Base-by-base conservation (phyloP, 2,797 vertebrate species). In the Zalophus californianus region DNA sequence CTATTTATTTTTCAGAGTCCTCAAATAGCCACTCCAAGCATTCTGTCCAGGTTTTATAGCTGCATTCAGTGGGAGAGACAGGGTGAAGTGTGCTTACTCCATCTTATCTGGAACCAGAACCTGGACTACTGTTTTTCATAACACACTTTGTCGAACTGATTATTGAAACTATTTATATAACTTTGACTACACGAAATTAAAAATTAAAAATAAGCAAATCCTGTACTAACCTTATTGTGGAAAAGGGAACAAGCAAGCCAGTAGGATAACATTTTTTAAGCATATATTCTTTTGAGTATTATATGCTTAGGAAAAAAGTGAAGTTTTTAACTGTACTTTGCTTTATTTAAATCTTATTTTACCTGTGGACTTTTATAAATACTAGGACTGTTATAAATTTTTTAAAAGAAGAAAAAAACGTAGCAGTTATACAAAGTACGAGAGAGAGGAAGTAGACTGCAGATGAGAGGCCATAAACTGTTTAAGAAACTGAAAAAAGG, bases 1-100 rank as follows among this genome's bases (percentile, higher is more conserved):
- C 94, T 86, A 96, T 95, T 96, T 96, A 97, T 78, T 97, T 94
- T 97, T 93, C 94, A 94, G 90, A 97, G 86, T 96, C 96, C 96
- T 97, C 96, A 97, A 96, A 97, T 91, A 97, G 94, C 56, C 95
- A 96, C 68, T 97, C 66, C 94, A 96, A 96, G 94, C 90, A 97
- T 90, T 96, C 73, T 96, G 97, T 95, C 92, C 96, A 97, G 90
- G 92, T 91, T 94, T 97, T 97, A 97, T 15, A 97, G 96, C 92
- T 95, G 96, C 84, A 96, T 97, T 95, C 94, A 93, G 97, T 97
- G 84, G 96, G 56, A 97, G 88, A 97, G 84, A 97, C 86, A 97
- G 95, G 95, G 96, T 95, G 96, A 96, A 96, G 96, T 86, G 56
- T 91, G 87, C 94, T 97, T 96, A 97, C 90, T 95, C 73, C 92